These are phyloP conservation scores for Hoplostethus mediterraneus DNA, from an alignment of 2,797 vertebrate species.

Conservation along the genomic window DNA sequence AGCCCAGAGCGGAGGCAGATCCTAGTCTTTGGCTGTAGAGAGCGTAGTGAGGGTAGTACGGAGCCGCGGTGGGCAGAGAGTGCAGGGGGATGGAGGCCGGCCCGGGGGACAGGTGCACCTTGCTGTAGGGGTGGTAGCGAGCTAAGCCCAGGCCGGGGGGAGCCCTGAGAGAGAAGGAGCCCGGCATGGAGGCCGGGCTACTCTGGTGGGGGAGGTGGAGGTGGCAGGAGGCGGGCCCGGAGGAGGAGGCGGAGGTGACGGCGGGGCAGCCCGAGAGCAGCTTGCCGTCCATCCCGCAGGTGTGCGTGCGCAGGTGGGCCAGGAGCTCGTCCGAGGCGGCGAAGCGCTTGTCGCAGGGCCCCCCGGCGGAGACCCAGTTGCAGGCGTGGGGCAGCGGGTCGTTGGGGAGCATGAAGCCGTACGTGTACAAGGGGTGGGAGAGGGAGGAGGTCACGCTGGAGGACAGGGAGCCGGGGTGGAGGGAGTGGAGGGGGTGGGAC, in stretches of 20 bases:
- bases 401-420: constrained; percentile 97
- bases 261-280: constrained; percentile 90
- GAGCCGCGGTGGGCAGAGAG: constrained; percentile 90
- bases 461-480: constrained; percentile 89
- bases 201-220: constrained; percentile 95
- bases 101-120: constrained; percentile 91
- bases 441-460: constrained; percentile 89
- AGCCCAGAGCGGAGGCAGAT: constrained; percentile 94
- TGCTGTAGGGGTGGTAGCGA: constrained; percentile 97
- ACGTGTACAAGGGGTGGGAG: constrained; percentile 95
- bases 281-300: constrained; percentile 91
- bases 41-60: constrained; percentile 96
- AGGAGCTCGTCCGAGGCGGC: constrained; percentile 95
- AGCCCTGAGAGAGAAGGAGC: constrained; percentile 93
- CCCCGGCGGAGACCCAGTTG: constrained; percentile 97
- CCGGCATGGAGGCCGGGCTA: constrained; percentile 88
- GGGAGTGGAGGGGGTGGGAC: constrained; percentile 92
- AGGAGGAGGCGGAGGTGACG: constrained; percentile 88
- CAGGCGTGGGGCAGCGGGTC: constrained; percentile 94
- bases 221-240: constrained; percentile 91
- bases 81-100: constrained; percentile 91
- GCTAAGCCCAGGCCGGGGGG: constrained; percentile 94
- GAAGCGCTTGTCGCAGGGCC: constrained; percentile 98
- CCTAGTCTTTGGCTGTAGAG: constrained; percentile 98
- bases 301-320: constrained; percentile 96